Percentiles rank a stretch among this genome's conserved stretches.
Evolutionary conservation across 2,113 vertebrate genomes (phyloP).

Genomic region (Limanda limanda): DNA sequence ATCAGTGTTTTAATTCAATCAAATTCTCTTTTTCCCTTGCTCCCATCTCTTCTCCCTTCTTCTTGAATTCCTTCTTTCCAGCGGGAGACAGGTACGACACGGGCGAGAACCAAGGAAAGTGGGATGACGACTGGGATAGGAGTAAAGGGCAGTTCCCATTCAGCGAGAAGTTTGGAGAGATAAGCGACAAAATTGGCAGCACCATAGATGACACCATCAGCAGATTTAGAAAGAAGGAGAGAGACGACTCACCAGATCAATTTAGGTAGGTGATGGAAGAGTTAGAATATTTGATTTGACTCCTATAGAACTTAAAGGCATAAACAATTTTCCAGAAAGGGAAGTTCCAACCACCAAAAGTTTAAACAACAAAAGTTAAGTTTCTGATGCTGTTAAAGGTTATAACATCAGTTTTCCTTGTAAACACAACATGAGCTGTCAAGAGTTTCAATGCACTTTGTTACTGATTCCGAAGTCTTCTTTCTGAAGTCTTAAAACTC

Average conservation of each 20-base stretch:
- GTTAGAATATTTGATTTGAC: background rate
- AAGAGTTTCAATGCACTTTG: background rate
- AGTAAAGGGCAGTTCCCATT: conserved; percentile 93
- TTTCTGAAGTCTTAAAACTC: too few species aligned
- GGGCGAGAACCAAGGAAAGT: conserved; percentile 86
- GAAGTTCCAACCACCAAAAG: background rate
- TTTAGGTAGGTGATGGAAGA: conserved; percentile 84
- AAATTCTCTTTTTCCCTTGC: background rate
- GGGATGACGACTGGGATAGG: conserved; percentile 97
- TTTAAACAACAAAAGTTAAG: too few species aligned
- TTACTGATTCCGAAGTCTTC: background rate
- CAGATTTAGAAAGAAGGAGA: conserved; percentile 94
- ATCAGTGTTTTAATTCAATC: background rate
- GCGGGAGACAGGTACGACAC: conserved; percentile 91
- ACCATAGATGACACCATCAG: conserved; percentile 97
- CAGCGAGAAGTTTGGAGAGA: conserved; percentile 96
- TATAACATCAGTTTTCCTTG: too few species aligned
- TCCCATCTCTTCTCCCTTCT: background rate
- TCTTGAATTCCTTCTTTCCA: conserved; percentile 31
- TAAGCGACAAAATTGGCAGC: conserved; percentile 97
- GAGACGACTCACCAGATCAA: conserved; percentile 96
- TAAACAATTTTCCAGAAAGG: background rate
- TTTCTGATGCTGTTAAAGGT: too few species aligned
- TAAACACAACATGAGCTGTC: background rate
- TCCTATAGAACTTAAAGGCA: background rate